Base-by-base conservation (phyloP, 2,888 invertebrate species). In the Lasius platythorax region DNA sequence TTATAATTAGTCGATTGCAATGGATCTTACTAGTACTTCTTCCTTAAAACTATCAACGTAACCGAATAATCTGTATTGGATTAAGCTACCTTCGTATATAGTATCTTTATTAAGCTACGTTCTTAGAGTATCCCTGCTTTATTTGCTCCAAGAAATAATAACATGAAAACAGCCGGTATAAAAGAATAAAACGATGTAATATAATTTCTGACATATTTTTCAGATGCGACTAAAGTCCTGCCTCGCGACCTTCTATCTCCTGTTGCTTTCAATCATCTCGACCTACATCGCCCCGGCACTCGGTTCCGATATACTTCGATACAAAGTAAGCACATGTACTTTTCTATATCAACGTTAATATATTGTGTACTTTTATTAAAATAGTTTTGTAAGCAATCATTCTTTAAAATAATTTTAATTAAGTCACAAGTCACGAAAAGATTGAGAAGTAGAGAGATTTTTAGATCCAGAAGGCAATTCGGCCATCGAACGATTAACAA, bases 191-290 rank as follows among this genome's bases (percentile, higher is more conserved):
- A 43, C 46, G 23, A 74, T 9, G 23, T 72, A 3, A 75, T 66
- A 15, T 61, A 72, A 74, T 79, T 82, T 75, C 30, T 61, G 30
- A 78, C 81, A n/a, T 76, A 63, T 88, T 87, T 92, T 92, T 85
- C 92, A 93, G 93, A 93, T 93, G 93, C 88, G 89, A 86, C 91
- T 89, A 78, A 91, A 90, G 88, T 75, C 85, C 28, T 86, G 88
- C 28, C 73, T 79, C 67, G 83, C 88, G 68, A 74, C 88, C 37
- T 82, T 89, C 67, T 87, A 83, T 85, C 81, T 92, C 78, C 76
- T 90, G 50, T 85, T 92, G 78, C 87, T 93, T 64, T 87, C 91
- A 82, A 87, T 91, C 84, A 88, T 90, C 67, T 88, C 92, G 74
- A 87, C 87, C 64, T 87, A 76, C 70, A 76, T 88, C 87, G 23